These are phyloP conservation scores for Sebastes matsubarae DNA, from an alignment of 2,797 vertebrate species.

Conservation along the genomic window DNA sequence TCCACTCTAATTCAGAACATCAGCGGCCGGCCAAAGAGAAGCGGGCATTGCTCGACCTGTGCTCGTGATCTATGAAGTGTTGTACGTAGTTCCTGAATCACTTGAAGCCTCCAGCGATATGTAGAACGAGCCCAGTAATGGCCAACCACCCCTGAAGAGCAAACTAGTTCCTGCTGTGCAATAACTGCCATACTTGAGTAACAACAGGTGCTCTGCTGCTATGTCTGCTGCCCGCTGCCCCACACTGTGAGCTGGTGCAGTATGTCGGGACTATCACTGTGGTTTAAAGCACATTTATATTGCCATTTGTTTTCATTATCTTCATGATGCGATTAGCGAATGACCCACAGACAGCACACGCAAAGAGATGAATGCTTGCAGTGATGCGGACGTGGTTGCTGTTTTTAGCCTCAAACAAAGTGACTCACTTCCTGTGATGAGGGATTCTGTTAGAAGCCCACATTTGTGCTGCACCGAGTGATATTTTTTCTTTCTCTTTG, in stretches of 20 bases:
- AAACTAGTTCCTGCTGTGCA: constrained; percentile 52
- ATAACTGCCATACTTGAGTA: constrained; percentile 33
- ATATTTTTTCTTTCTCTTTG: background rate
- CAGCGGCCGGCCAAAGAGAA: background rate
- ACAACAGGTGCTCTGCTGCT: constrained; percentile 48
- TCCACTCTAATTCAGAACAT: constrained; percentile 6
- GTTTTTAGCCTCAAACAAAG: constrained; percentile 45
- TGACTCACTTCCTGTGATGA: constrained; percentile 43
- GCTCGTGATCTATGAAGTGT: constrained; percentile 26
- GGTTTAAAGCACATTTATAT: background rate
- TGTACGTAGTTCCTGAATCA: constrained; percentile 10
- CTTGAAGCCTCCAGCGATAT: background rate
- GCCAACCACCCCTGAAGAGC: constrained; percentile 28
- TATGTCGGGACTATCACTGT: background rate
- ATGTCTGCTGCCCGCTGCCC: constrained; percentile 16
- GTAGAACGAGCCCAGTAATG: constrained; percentile 14
- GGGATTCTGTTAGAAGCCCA: background rate
- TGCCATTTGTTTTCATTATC: background rate
- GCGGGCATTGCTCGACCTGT: constrained; percentile 10
- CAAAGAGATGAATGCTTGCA: background rate
- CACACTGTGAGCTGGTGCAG: background rate
- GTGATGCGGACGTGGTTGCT: constrained; percentile 1
- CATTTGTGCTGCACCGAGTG: background rate
- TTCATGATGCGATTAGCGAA: constrained; percentile 2
- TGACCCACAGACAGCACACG: constrained; percentile 3